Percentiles rank a stretch among this genome's conserved stretches.
Conservation (phyloP, 2,888 invertebrate species). For the Subacronicta megacephala region DNA sequence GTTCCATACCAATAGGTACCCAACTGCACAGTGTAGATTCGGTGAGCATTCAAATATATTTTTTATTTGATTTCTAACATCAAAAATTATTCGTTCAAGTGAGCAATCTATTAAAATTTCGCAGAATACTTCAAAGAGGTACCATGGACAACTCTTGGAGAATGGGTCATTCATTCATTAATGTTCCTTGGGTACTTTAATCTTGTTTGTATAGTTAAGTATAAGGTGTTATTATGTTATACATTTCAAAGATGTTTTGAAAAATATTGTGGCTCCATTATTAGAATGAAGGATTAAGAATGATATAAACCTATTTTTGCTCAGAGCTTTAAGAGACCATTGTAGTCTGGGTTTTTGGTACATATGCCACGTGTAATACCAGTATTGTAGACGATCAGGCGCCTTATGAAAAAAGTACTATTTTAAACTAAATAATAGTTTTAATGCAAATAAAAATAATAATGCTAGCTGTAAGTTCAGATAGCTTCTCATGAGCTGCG, state of each 20-base stretch:
- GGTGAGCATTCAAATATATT: no score
- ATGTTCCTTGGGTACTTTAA: slow-evolving; percentile 19
- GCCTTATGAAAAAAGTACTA: slow-evolving; percentile 7
- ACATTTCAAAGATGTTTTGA: slow-evolving; percentile 11
- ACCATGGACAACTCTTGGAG: not conserved
- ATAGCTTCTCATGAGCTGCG: no score
- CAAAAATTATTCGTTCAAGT: slow-evolving; percentile 10
- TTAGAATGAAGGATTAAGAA: slow-evolving; percentile 26
- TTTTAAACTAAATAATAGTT: no score
- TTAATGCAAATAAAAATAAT: no score
- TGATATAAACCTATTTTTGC: slow-evolving; percentile 3
- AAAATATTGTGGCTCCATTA: slow-evolving; percentile 7
- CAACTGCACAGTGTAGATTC: no score
- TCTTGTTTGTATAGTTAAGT: slow-evolving; percentile 30
- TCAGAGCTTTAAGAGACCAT: slow-evolving; percentile 1
- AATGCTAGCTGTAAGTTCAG: no score
- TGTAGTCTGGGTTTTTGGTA: slow-evolving; percentile 9
- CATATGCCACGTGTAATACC: slow-evolving; percentile 6
- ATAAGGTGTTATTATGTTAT: slow-evolving; percentile 5
- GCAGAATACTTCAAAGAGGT: slow-evolving; percentile 13
- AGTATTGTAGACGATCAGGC: slow-evolving; percentile 5
- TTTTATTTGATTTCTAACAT: not conserved
- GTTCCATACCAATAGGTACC: no score
- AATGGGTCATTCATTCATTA: slow-evolving; percentile 32
- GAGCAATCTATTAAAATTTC: slow-evolving; percentile 34